Evolutionary conservation across 2,888 invertebrate species (phyloP).

Genomic region (Diarsia dahlii): DNA sequence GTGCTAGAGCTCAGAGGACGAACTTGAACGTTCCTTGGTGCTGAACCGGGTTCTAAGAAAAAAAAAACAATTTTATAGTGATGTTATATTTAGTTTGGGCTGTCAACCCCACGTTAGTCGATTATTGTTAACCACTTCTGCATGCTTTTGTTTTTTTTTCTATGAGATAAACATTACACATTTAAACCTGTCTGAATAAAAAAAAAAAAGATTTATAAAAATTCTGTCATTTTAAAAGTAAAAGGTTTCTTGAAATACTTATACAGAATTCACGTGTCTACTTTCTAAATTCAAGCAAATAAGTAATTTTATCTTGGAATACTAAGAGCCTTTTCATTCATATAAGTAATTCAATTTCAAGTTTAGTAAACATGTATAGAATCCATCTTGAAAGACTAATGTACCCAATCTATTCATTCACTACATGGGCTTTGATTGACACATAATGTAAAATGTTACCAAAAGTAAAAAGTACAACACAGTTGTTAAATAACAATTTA

Average conservation of each 20-base stretch:
- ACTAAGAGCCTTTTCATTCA: constrained; percentile 36
- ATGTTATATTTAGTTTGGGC: constrained; percentile 11
- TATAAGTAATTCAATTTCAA: constrained; percentile 35
- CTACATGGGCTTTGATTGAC: constrained; percentile 23
- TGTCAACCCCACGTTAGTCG: constrained; percentile 36
- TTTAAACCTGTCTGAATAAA: constrained; percentile 25
- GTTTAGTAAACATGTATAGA: constrained; percentile 17
- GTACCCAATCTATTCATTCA: constrained; percentile 28
- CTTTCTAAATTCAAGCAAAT: constrained; percentile 32
- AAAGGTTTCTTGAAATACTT: constrained; percentile 22
- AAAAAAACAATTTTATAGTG: constrained; percentile 27
- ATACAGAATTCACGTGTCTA: not conserved
- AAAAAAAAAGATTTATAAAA: not conserved
- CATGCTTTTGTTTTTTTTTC: constrained; percentile 36
- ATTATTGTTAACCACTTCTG: constrained; percentile 53
- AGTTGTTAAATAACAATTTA: constrained; percentile 37
- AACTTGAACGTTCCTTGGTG: constrained; percentile 98
- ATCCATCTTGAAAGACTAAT: constrained; percentile 9
- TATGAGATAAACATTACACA: constrained; percentile 1
- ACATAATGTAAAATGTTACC: constrained; percentile 16
- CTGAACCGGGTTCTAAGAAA: constrained; percentile 97
- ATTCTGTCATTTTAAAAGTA: constrained; percentile 1
- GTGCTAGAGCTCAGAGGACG: constrained; percentile 98
- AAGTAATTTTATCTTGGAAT: not conserved
- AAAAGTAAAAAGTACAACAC: constrained; percentile 7